Conservation (phyloP, 2,888 invertebrate genomes). For the Hedychridium roseum region DNA sequence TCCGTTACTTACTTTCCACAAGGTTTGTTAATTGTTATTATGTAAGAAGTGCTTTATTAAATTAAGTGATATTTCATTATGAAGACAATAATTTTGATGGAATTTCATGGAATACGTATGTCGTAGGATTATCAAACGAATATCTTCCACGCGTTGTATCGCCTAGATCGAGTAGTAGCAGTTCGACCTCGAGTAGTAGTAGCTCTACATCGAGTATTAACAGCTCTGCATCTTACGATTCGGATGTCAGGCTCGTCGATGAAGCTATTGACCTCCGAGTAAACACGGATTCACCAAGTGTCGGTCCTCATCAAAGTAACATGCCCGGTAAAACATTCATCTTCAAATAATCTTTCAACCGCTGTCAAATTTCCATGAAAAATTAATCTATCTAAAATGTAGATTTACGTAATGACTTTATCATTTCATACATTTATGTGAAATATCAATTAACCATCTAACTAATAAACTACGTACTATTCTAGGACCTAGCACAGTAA, state of each 20-base stretch:
- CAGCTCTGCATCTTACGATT: conserved; percentile 44
- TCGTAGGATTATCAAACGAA: conserved; percentile 42
- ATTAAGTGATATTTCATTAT: too few relatives aligned
- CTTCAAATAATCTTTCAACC: too few relatives aligned
- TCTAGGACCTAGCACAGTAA: conserved; percentile 49
- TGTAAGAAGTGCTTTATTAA: background rate
- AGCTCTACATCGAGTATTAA: too few relatives aligned
- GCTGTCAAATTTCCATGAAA: too few relatives aligned
- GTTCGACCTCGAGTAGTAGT: too few relatives aligned
- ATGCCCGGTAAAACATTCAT: conserved; percentile 46
- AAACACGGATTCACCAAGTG: conserved; percentile 32
- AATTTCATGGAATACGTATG: too few relatives aligned
- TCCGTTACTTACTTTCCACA: conserved; percentile 71
- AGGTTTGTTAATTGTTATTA: conserved; percentile 32
- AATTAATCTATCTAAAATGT: too few relatives aligned
- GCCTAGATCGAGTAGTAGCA: conserved; percentile 36
- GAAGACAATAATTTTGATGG: too few relatives aligned
- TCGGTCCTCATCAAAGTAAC: conserved; percentile 37
- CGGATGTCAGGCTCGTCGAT: conserved; percentile 49
- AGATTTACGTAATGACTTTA: too few relatives aligned
- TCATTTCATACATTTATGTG: too few relatives aligned
- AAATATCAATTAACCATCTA: too few relatives aligned
- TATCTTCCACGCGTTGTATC: conserved; percentile 40
- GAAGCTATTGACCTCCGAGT: conserved; percentile 40
- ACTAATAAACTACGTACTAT: conserved; percentile 3